phyloP scores from a whole-genome alignment of 92 coral and sea anemone species.

The Micromussa lordhowensis region DNA sequence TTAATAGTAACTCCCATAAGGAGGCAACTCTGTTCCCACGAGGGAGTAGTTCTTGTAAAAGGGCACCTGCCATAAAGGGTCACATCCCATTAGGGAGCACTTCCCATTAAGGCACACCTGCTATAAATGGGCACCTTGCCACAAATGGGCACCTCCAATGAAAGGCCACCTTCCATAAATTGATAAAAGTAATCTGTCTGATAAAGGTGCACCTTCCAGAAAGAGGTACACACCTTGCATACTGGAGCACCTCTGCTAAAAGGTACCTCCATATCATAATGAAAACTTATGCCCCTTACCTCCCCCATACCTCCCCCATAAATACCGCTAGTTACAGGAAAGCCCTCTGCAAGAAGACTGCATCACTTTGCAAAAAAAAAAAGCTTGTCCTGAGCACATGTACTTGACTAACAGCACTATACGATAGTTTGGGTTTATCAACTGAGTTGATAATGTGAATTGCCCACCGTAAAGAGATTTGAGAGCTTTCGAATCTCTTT shows the following conservation, averaged over 20 bases:
- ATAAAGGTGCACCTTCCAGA: neutral
- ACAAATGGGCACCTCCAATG: neutral
- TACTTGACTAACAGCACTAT: neutral
- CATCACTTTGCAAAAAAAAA: neutral
- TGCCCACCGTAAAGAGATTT: too few species aligned
- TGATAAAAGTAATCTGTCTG: neutral
- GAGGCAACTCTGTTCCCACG: neutral
- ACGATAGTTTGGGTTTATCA: too few species aligned
- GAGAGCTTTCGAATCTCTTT: too few species aligned
- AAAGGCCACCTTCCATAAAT: neutral
- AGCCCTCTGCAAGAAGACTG: neutral
- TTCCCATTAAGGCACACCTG: neutral
- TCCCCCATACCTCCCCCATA: too few species aligned
- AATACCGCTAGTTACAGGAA: too few species aligned
- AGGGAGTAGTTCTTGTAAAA: neutral
- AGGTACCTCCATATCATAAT: too few species aligned
- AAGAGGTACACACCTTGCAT: too few species aligned
- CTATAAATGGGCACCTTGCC: neutral
- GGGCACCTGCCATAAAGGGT: neutral
- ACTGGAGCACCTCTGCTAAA: too few species aligned
- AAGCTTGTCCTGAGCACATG: neutral
- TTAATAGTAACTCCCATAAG: too few species aligned
- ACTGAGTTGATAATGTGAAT: too few species aligned
- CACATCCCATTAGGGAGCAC: neutral
- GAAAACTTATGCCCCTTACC: too few species aligned